These are phyloP conservation scores for Tetramorium parvispinum DNA, from an alignment of 1,140 invertebrate genomes.

Conservation along the genomic window DNA sequence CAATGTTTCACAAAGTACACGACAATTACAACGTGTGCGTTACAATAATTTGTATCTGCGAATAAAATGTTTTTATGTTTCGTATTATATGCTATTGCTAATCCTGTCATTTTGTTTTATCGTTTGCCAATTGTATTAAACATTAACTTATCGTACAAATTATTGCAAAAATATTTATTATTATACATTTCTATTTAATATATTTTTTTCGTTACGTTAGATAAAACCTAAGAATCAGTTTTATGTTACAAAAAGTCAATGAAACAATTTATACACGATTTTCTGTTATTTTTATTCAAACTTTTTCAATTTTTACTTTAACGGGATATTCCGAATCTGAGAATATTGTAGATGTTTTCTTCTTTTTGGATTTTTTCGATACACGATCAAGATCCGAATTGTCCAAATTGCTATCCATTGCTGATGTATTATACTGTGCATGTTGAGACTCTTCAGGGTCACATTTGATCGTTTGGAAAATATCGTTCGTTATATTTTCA, in stretches of 20 bases:
- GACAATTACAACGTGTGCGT: not conserved
- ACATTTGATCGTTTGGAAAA: not conserved
- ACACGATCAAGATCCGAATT: not conserved
- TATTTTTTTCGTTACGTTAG: not conserved
- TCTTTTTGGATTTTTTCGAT: not conserved
- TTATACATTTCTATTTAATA: not conserved
- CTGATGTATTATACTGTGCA: not conserved
- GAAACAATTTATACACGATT: too few relatives aligned
- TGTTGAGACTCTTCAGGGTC: not conserved
- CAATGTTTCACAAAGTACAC: not conserved
- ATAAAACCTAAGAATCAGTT: not conserved
- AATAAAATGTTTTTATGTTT: constrained; percentile 50
- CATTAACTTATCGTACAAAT: not conserved
- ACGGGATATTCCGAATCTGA: not conserved
- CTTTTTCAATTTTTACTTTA: not conserved
- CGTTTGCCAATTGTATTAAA: not conserved
- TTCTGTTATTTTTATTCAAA: not conserved
- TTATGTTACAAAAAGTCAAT: too few relatives aligned
- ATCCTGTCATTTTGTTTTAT: not conserved
- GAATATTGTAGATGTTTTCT: not conserved
- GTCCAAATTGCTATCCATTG: not conserved
- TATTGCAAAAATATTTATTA: not conserved
- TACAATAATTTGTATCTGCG: constrained; percentile 1
- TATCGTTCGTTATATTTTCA: constrained; percentile 3
- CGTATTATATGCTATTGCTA: not conserved